Base-by-base conservation (phyloP, 2,113 vertebrate genomes). In the Chaetops frenatus region DNA sequence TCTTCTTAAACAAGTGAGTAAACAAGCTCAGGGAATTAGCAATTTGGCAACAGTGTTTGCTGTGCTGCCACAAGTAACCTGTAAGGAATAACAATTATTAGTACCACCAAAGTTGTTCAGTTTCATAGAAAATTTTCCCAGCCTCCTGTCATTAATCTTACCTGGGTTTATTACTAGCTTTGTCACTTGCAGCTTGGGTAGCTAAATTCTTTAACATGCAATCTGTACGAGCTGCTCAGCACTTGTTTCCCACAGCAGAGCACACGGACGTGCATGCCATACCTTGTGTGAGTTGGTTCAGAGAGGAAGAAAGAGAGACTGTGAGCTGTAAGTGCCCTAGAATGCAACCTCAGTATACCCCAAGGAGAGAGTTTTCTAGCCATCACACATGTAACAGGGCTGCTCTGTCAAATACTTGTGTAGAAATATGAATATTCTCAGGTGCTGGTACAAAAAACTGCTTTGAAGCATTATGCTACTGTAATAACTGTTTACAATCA, bases 21-120 rank as follows among this genome's bases (percentile, higher is more conserved):
- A 94, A 95, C 92, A 95, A 70, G 93, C 84, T 91, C 45, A 81
- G 80, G 61, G 96, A 94, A 94, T 96, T 91, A 96, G 56, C 17
- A 86, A 86, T 57, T 84, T 94, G 88, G 48, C 89, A 95, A 65
- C 35, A 88, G 48, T 64, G 85, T 90, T 96, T 90, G 90, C 81
- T 84, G 89, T 94, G 67, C 74, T 83, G 83, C 73, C 79, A 81
- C 74, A 90, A 77, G 53, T 91, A 54, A 78, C 47, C 61, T 38
- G 29, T 92, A 97, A 97, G 95, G 96, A 97, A 97, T 97, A 95
- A 94, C 38, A 62, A 86, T 95, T 89, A 96, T 96, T 94, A 96
- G 74, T 44, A 78, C 24, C 83, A 91, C 57, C 40, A 87, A 97
- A 97, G 81, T 67, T 38, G 51, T 79, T 89, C 62, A 4, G 23